A percentile compares a stretch with the other conserved stretches of the same genome.
Conservation (phyloP, 1,140 invertebrate species). For the Bombus confusus region DNA sequence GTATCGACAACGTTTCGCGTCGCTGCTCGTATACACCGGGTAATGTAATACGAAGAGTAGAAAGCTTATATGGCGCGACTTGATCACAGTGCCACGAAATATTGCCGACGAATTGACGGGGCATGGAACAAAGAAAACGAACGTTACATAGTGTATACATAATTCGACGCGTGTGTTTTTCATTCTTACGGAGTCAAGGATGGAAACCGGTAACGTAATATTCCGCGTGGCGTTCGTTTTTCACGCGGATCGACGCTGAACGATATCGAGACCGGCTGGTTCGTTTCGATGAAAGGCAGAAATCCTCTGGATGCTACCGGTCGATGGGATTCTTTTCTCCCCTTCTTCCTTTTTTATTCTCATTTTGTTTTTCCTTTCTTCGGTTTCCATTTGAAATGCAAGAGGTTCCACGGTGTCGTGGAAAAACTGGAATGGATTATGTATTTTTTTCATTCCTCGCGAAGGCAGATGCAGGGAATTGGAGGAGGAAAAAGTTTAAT, state of each 20-base stretch:
- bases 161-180: conserved; percentile 20
- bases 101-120: background rate
- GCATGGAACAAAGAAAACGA: background rate
- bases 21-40: background rate
- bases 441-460: background rate
- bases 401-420: too few species aligned
- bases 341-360: background rate
- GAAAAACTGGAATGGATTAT: background rate
- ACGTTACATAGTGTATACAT: conserved; percentile 32
- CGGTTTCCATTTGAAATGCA: background rate
- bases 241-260: background rate
- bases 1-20: conserved; percentile 43
- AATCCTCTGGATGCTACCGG: background rate
- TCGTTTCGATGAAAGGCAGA: background rate
- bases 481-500: background rate
- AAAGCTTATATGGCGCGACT: conserved; percentile 27
- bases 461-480: background rate
- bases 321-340: background rate
- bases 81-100: conserved; percentile 14
- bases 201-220: conserved; percentile 48
- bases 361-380: background rate
- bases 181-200: background rate
- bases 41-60: conserved; percentile 44
- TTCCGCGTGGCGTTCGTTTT: conserved; percentile 26
- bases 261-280: background rate